A percentile compares a stretch with the other conserved stretches of the same genome.
Conservation (phyloP, 1,140 invertebrate genomes). For the Apocrypta bakeri region DNA sequence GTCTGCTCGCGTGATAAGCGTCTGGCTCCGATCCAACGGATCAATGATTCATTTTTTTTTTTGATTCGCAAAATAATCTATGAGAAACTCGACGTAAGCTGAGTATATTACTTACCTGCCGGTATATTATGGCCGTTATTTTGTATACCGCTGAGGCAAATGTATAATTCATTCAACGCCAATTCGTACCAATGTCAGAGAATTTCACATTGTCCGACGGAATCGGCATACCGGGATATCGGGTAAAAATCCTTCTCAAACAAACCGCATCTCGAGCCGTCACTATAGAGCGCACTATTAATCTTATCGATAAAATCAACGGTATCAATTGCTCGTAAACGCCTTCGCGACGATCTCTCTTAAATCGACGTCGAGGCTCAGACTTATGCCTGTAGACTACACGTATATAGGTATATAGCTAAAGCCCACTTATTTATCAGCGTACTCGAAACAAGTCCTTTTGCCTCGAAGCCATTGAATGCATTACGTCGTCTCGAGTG, state of each 20-base stretch:
- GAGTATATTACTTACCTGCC: too few relatives aligned
- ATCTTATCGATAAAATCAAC: constrained; percentile 47
- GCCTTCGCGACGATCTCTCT: constrained; percentile 27
- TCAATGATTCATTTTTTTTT: too few relatives aligned
- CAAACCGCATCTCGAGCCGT: constrained; percentile 25
- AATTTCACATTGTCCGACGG: constrained; percentile 11
- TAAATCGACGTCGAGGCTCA: neutral
- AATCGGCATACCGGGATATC: neutral
- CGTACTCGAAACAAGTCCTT: neutral
- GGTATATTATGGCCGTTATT: too few relatives aligned
- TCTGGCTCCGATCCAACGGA: too few relatives aligned
- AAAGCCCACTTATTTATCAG: constrained; percentile 23
- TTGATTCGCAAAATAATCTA: too few relatives aligned
- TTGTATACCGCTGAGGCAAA: neutral
- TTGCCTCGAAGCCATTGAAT: neutral
- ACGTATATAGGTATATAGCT: neutral
- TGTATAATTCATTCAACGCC: constrained; percentile 14
- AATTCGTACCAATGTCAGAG: neutral
- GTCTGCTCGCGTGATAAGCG: neutral
- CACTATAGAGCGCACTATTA: constrained; percentile 18
- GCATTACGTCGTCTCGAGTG: neutral
- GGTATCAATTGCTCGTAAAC: constrained; percentile 45
- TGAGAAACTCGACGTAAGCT: too few relatives aligned
- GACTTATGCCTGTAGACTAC: too few relatives aligned
- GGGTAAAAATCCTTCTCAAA: constrained; percentile 17